Base-by-base conservation (phyloP, 2,888 invertebrate species). In the Drosophila prolongata region DNA sequence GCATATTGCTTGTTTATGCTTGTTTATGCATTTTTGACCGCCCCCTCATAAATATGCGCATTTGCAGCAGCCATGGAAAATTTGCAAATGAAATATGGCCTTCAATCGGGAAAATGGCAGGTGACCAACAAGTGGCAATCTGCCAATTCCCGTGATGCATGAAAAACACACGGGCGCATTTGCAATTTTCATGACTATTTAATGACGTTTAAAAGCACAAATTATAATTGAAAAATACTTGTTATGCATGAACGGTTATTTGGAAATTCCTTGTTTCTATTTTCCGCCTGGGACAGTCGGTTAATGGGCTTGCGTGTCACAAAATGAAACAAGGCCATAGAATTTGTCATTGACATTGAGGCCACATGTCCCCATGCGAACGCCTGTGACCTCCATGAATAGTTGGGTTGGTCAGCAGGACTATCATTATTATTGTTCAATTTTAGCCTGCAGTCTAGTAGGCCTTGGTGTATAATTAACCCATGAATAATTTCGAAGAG, bases 31-130 rank as follows among this genome's bases (percentile, higher is more conserved):
- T 35, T 57, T 55, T 37, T 37, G 30, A n/a, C 14, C 6, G 4
- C 10, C 8, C 3, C 54, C 71, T 79, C 69, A 80, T 85, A 72
- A 85, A 85, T 81, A 80, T 80, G 79, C 77, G 60, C 74, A 84
- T 64, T 79, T 76, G 40, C 27, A 38, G 69, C 58, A 35, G 69
- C 58, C 49, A 60, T 59, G 49, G 55, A 59, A 69, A 72, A 68
- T 80, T 67, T 62, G 49, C 61, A 78, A 79, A 82, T 72, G 60
- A 68, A 82, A 83, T 67, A 60, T 59, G 60, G 16, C 55, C 60
- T 80, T 76, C 80, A 78, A 75, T 78, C 52, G 66, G 44, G 11
- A 44, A 57, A 59, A 50, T 52, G 55, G n/a, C 54, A 37, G 49
- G 19, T 8, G 46, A 44, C 57, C 83, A 85, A 77, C 82, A 80